phyloP scores from a whole-genome alignment of 2,888 invertebrate genomes.

The Tigriopus californicus region DNA sequence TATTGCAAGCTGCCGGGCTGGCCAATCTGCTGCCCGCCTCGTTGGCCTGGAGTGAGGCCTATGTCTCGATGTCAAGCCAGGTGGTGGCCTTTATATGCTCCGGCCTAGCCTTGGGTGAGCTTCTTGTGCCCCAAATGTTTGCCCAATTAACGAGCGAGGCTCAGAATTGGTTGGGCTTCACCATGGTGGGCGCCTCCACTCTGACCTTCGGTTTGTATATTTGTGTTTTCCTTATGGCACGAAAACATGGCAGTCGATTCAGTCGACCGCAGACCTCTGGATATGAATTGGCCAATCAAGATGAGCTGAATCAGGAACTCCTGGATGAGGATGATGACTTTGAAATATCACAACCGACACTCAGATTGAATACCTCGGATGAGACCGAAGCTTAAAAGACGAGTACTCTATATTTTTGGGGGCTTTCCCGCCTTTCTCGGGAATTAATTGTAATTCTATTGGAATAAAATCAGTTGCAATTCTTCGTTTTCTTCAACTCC shows the following conservation, averaged over 20 bases:
- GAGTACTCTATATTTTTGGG: no score
- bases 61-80: background rate
- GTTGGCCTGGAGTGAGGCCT: slow-evolving; percentile 3
- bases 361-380: background rate
- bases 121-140: background rate
- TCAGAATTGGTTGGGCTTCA: slow-evolving; percentile 12
- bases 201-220: background rate
- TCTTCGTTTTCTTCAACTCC: no score
- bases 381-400: no score
- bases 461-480: no score
- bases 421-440: no score
- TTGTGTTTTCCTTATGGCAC: slow-evolving; percentile 6
- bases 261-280: slow-evolving; percentile 6
- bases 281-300: slow-evolving; percentile 7
- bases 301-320: background rate
- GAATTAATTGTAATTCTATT: no score
- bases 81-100: background rate
- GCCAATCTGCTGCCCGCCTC: background rate
- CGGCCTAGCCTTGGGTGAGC: slow-evolving; percentile 2
- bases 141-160: background rate
- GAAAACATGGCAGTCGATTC: background rate
- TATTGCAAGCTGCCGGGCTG: slow-evolving; percentile 8
- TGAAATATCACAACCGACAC: slow-evolving; percentile 1
- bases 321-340: slow-evolving; percentile 10
- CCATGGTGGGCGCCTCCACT: slow-evolving; percentile 4